Evolutionary conservation across 2,113 vertebrate species (phyloP).

Genomic region (Epinephelus lanceolatus): DNA sequence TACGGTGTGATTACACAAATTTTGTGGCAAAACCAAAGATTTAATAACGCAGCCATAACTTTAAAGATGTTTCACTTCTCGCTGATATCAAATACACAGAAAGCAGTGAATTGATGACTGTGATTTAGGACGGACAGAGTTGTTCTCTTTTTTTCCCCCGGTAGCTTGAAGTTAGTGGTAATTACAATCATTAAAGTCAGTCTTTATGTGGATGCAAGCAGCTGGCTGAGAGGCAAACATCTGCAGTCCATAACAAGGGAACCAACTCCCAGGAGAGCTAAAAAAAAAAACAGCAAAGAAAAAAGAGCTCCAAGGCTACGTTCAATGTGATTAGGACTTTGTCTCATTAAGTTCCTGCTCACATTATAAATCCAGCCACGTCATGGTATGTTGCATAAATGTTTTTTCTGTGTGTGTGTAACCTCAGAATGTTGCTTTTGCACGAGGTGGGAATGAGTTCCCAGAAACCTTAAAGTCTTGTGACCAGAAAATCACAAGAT

Average conservation of each 20-base stretch:
- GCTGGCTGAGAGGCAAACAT: conserved; percentile 55
- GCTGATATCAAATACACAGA: conserved; percentile 6
- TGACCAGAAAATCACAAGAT: conserved; percentile 21
- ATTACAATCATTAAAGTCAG: conserved; percentile 51
- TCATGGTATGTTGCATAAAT: not conserved
- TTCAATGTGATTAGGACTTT: conserved; percentile 6
- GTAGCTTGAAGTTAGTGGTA: conserved; percentile 43
- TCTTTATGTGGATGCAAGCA: conserved; percentile 38
- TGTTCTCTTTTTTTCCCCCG: not conserved
- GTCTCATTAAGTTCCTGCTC: conserved; percentile 22
- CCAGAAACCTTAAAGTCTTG: not conserved
- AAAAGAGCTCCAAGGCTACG: not conserved
- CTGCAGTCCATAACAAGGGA: conserved; percentile 48
- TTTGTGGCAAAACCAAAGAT: not conserved
- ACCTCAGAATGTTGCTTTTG: conserved; percentile 5
- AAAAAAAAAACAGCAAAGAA: not conserved
- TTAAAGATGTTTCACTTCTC: conserved; percentile 3
- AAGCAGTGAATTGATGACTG: not conserved
- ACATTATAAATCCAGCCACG: not conserved
- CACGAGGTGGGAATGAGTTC: conserved; percentile 7
- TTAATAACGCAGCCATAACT: not conserved
- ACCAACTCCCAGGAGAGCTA: conserved; percentile 18
- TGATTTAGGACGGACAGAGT: conserved; percentile 8
- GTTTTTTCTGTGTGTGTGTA: not conserved
- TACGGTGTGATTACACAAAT: not conserved